phyloP scores from a whole-genome alignment of 2,888 invertebrate genomes.

The Yponomeuta evonymella region DNA sequence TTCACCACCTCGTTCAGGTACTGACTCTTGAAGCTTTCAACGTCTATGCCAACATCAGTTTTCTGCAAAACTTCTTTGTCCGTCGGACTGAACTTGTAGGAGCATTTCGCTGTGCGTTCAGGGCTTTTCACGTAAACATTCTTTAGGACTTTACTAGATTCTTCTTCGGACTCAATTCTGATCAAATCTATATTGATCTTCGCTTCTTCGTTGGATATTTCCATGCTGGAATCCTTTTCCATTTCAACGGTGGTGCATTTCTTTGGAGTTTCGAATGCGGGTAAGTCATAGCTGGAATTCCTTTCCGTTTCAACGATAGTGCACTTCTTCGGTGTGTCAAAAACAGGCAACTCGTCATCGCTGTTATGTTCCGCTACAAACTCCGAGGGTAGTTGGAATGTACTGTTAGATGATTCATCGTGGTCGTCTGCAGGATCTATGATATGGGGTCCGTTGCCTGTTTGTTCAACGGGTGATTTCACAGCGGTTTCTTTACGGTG shows the following conservation, averaged over 20 bases:
- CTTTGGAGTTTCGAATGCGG: conserved; percentile 36
- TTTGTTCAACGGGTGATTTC: neutral
- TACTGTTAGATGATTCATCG: conserved; percentile 30
- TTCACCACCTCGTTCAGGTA: conserved; percentile 49
- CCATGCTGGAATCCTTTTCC: conserved; percentile 44
- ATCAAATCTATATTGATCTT: conserved; percentile 35
- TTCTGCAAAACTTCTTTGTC: conserved; percentile 37
- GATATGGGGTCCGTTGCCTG: neutral
- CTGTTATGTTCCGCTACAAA: conserved; percentile 30
- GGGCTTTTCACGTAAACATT: conserved; percentile 27
- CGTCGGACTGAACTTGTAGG: conserved; percentile 45
- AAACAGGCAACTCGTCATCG: conserved; percentile 28
- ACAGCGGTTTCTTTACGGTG: neutral
- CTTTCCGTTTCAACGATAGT: conserved; percentile 43
- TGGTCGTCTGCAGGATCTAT: neutral
- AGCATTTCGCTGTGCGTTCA: conserved; percentile 27
- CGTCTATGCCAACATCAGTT: conserved; percentile 39
- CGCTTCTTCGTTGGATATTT: conserved; percentile 46
- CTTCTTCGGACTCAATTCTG: conserved; percentile 27
- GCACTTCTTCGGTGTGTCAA: conserved; percentile 38
- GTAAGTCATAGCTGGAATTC: conserved; percentile 33
- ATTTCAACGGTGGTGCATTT: conserved; percentile 43
- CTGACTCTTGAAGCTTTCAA: conserved; percentile 53
- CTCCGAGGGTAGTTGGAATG: conserved; percentile 34
- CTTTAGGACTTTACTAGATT: conserved; percentile 20